These are phyloP conservation scores for Lepidocyrtoides sp. DNA, from an alignment of 2,888 invertebrate genomes.

Conservation along the genomic window DNA sequence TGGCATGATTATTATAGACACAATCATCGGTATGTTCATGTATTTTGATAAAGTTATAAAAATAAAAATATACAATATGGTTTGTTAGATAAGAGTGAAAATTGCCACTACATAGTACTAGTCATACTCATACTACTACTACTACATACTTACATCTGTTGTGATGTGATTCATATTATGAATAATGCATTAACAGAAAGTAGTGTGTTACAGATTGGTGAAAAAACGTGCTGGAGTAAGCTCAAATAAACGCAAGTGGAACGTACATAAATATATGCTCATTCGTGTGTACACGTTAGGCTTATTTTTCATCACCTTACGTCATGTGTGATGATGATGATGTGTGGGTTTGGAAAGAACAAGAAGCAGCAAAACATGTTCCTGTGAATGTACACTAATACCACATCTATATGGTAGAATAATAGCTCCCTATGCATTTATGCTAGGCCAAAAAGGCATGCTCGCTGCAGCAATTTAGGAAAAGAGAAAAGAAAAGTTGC, in stretches of 20 bases:
- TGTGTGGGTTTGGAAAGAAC: not conserved
- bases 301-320: conserved; percentile 7
- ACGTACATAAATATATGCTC: not conserved
- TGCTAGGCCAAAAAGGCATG: too few species aligned
- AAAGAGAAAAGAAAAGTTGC: too few species aligned
- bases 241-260: too few species aligned
- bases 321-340: not conserved
- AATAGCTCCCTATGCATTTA: too few species aligned
- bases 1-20: not conserved
- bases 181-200: conserved; percentile 18
- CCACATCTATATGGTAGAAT: too few species aligned
- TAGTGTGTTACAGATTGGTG: not conserved
- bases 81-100: too few species aligned
- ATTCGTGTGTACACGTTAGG: not conserved
- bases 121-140: not conserved
- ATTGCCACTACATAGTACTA: not conserved
- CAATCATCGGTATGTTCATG: not conserved
- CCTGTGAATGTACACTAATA: not conserved
- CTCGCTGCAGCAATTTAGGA: too few species aligned
- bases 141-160: not conserved
- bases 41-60: too few species aligned
- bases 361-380: not conserved
- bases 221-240: not conserved
- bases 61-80: not conserved
- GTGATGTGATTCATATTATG: conserved; percentile 6